Evolutionary conservation across 2,888 invertebrate genomes (phyloP).

Genomic region (Papilio elwesi): DNA sequence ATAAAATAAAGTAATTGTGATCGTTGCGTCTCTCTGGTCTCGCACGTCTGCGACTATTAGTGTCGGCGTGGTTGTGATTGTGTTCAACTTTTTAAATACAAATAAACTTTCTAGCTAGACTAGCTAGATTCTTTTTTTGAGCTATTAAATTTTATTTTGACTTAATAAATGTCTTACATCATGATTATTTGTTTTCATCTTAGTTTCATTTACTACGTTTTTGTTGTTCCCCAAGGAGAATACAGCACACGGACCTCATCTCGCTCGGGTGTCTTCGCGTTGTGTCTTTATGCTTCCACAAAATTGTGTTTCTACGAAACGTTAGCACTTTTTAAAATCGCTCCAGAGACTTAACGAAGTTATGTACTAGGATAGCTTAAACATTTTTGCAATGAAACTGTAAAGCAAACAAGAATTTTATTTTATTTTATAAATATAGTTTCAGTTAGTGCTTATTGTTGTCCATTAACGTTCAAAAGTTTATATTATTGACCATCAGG

Average conservation of each 20-base stretch:
- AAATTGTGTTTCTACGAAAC: conserved; percentile 17
- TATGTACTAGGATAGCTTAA: not conserved
- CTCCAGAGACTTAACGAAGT: conserved; percentile 8
- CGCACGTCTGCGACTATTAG: too few relatives aligned
- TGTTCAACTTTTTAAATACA: too few relatives aligned
- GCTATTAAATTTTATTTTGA: not conserved
- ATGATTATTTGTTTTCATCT: not conserved
- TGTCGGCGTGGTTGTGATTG: too few relatives aligned
- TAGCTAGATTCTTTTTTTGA: too few relatives aligned
- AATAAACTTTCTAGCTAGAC: too few relatives aligned
- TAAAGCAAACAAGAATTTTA: conserved; percentile 1
- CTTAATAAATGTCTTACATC: not conserved
- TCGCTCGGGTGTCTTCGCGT: not conserved
- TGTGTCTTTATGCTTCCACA: conserved; percentile 15
- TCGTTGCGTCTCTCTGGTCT: too few relatives aligned
- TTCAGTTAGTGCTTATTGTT: not conserved
- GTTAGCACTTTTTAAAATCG: conserved; percentile 11
- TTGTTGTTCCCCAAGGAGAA: conserved; percentile 8
- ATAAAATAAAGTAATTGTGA: too few relatives aligned
- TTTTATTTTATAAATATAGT: not conserved
- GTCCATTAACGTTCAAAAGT: too few relatives aligned
- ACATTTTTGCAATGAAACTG: not conserved
- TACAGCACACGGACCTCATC: conserved; percentile 5
- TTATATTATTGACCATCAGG: too few relatives aligned
- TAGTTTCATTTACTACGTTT: not conserved